Percentiles rank a stretch among this genome's conserved stretches.
Evolutionary conservation across 2,113 vertebrate species (phyloP).

Genomic region (Mormoops blainvillei): DNA sequence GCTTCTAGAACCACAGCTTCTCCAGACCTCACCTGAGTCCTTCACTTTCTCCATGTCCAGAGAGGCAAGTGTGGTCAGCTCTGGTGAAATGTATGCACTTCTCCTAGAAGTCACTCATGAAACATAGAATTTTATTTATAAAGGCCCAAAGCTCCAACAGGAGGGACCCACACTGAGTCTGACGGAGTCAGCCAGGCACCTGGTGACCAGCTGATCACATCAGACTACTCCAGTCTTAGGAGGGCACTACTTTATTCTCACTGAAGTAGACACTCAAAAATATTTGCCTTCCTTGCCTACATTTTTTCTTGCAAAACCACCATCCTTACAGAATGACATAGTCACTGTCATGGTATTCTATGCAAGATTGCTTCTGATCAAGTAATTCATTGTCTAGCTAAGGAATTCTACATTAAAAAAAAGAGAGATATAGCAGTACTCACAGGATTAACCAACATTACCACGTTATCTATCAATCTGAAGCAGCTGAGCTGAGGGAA

Average conservation of each 20-base stretch:
- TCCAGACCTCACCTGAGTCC: neutral
- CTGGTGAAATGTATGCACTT: neutral
- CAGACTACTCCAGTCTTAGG: neutral
- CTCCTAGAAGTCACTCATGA: neutral
- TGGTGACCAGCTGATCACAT: neutral
- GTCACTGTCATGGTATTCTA: neutral
- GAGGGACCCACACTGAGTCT: neutral
- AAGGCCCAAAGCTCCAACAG: neutral
- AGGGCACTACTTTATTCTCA: neutral
- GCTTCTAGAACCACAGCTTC: neutral
- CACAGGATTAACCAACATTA: neutral
- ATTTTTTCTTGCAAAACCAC: neutral
- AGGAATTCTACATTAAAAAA: neutral
- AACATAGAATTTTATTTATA: neutral
- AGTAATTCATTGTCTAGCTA: neutral
- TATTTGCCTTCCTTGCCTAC: neutral
- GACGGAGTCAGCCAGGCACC: neutral
- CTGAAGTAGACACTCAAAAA: neutral
- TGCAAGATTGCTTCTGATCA: neutral
- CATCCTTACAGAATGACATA: neutral
- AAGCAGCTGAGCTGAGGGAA: neutral
- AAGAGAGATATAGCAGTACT: neutral
- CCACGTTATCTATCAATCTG: neutral
- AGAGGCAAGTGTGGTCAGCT: neutral
- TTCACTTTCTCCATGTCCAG: neutral